Evolutionary conservation across 2,113 vertebrate species (phyloP), one percentile per base, ranked within the genome.

Genomic region (Aptenodytes forsteri): DNA sequence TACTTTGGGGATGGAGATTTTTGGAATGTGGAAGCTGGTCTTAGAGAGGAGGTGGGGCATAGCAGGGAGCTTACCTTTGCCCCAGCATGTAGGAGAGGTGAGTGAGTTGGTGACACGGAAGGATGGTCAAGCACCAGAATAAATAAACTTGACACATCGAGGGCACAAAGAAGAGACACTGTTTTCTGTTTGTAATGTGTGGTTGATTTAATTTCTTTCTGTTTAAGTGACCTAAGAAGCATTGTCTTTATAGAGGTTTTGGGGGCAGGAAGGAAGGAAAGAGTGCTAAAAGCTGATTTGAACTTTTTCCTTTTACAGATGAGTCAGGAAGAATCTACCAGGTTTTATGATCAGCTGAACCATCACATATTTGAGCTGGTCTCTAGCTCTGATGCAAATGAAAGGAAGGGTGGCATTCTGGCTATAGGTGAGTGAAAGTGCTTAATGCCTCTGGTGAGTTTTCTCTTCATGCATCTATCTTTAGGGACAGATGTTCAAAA

Each of bases 321-420:
- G 97, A 99, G 99, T 97, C 99, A 99, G 97, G 99, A 99, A 96
- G 99, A 99, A 95, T 99, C 99, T 34, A 99, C 99, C 15, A 99
- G 99, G 10, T 99, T 99, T 98, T 99, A 99, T 1, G 99, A 99
- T 97, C 99, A 99, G 95, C 97, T 99, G 79, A 99, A 99, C 98
- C 99, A 99, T 96, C 99, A 99, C 97, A 99, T 99, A 96, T 99
- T 99, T 98, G 99, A 99, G 97, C 97, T 99, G 98, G 99, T 99
- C 77, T 99, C 99, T 95, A 99, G 99, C 97, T 99, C 99, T 15
- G 99, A 99, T 98, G 99, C 99, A 66, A 99, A 99, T 69, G 99
- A 99, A 97, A 99, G 99, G 97, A 99, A 99, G 98, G 99, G 99
- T 46, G 99, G 99, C 76, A 99, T 99, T 97, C 98, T 99, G 83